Evolutionary conservation across 2,797 vertebrate genomes (phyloP).

Genomic region (Artibeus jamaicensis): DNA sequence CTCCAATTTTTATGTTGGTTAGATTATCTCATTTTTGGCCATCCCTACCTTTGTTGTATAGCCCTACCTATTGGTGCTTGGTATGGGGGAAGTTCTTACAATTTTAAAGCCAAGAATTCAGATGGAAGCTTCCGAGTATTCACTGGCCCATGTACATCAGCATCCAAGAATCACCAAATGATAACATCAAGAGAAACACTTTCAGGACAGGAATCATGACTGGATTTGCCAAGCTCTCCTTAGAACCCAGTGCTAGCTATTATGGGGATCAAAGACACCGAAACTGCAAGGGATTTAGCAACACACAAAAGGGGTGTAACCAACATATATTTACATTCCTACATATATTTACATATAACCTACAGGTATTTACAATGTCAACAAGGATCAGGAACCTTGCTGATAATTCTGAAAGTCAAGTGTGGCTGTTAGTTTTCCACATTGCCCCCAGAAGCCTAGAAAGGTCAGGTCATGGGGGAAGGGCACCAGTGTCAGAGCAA

Average conservation of each 20-base stretch:
- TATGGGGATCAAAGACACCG: not conserved
- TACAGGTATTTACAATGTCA: not conserved
- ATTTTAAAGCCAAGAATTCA: slow-evolving; percentile 44
- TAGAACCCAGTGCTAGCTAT: not conserved
- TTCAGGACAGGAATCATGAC: not conserved
- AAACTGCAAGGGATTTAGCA: not conserved
- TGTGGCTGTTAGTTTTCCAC: not conserved
- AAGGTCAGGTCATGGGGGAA: not conserved
- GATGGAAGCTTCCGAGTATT: slow-evolving; percentile 24
- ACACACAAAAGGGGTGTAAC: not conserved
- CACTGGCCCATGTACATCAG: not conserved
- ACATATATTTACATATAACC: not conserved
- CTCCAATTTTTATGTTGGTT: not conserved
- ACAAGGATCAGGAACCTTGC: not conserved
- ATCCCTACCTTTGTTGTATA: not conserved
- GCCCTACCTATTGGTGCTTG: not conserved
- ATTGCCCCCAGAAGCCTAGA: not conserved
- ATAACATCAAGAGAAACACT: not conserved
- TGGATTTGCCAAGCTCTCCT: not conserved
- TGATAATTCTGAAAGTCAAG: not conserved
- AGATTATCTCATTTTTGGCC: not conserved
- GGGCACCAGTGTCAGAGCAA: not conserved
- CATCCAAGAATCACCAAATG: not conserved
- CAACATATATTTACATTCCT: not conserved
- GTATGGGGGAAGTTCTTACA: not conserved